Percentiles rank a stretch among this genome's conserved stretches.
Evolutionary conservation across 2,797 vertebrate genomes (phyloP).

Genomic region (Agapornis canus): DNA sequence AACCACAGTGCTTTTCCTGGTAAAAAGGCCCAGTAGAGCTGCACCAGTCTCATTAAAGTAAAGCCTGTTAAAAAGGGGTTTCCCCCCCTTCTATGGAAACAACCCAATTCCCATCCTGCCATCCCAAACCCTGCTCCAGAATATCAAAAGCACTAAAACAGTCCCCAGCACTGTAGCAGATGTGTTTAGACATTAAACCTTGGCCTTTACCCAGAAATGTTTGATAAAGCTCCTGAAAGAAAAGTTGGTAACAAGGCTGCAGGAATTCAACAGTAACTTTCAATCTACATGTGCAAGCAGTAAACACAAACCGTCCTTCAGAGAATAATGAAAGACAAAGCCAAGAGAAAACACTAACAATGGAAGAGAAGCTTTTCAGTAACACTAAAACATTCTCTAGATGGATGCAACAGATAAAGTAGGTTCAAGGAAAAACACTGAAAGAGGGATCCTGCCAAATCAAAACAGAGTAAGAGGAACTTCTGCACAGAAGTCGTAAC

Average conservation of each 20-base stretch:
- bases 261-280: neutral
- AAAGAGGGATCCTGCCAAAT: neutral
- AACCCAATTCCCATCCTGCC: fast-evolving
- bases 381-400: neutral
- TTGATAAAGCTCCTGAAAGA: neutral
- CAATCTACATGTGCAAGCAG: neutral
- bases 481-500: neutral
- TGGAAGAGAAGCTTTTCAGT: neutral
- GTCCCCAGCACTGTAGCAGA: neutral
- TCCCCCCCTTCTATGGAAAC: neutral
- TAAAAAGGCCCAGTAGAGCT: neutral
- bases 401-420: neutral
- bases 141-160: neutral
- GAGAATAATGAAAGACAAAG: constrained; percentile 11
- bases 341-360: constrained; percentile 18
- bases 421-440: neutral
- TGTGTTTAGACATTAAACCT: neutral
- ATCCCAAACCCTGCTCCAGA: neutral
- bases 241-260: neutral
- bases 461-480: neutral
- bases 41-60: neutral
- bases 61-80: neutral
- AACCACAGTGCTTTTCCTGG: neutral
- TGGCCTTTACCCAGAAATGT: neutral
- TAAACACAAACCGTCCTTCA: constrained; percentile 2